Percentiles rank a stretch among this genome's conserved stretches.
Conservation (phyloP, 2,113 vertebrate genomes). For the Platysternon megacephalum region DNA sequence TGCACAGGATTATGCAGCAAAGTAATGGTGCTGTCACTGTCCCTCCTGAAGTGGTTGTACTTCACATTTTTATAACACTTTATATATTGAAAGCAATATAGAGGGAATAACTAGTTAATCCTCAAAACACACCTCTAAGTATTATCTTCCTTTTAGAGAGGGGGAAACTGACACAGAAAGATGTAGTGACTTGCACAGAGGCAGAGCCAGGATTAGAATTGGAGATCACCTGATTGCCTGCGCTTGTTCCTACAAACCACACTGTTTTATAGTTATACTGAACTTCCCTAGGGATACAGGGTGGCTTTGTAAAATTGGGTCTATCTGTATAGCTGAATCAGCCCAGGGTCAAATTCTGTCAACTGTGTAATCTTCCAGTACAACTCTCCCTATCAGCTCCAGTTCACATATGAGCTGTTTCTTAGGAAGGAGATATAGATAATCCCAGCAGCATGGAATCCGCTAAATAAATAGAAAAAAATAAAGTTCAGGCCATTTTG, state of each 20-base stretch:
- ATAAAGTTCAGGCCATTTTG: not conserved
- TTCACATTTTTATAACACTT: not conserved
- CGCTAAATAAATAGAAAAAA: not conserved
- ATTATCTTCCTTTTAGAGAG: not conserved
- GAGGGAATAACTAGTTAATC: not conserved
- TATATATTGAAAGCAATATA: accelerated
- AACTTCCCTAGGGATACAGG: not conserved
- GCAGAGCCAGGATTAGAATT: accelerated
- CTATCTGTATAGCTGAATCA: not conserved
- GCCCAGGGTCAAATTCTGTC: not conserved
- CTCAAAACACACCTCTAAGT: accelerated
- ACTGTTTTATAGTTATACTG: not conserved
- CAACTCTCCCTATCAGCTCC: not conserved
- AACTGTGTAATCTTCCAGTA: not conserved
- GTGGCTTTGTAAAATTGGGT: not conserved
- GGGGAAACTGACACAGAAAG: not conserved
- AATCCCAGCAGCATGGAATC: not conserved
- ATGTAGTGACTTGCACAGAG: accelerated
- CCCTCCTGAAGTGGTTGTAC: not conserved
- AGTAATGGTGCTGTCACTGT: not conserved
- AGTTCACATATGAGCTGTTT: not conserved
- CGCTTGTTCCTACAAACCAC: not conserved
- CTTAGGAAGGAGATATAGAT: not conserved
- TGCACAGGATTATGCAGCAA: not conserved
- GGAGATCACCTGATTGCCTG: not conserved